Evolutionary conservation across 2,797 vertebrate genomes (phyloP), one percentile per base, ranked within the genome.

Genomic region (Loris lydekkerianus): DNA sequence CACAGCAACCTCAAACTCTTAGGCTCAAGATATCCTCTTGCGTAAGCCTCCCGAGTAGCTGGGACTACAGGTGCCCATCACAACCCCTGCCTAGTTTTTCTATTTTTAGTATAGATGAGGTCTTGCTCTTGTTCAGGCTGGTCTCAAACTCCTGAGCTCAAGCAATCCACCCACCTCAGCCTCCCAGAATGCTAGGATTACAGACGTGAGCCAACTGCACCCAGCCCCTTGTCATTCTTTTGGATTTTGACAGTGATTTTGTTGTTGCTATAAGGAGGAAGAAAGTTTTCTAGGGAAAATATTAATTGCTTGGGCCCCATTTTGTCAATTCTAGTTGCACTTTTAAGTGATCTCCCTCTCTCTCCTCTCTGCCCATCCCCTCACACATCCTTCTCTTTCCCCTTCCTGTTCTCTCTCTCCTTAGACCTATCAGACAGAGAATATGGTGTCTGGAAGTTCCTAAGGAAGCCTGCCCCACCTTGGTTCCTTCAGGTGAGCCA

Each of bases 211-310:
- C 46, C 46, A 49, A 49, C 46, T 13, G 46, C 14, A 17, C 49
- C 49, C 49, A 53, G 49, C 49, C 49, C 4, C 49, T 53, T 15
- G 1, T 78, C 34, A 2, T 43, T 43, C 46, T 83, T 76, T 75
- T 70, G 25, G 20, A n/a, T n/a, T 86, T 95, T 25, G 77, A 34
- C 49, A 10, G 53, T 90, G 91, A 89, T 83, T 93, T 81, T 77
- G n/a, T 78, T 72, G 72, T 77, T 92, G 34, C 86, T 76, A 5
- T 86, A 61, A 40, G 46, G 75, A 90, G 27, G 21, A 58, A 40
- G 73, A 72, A 70, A 21, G 37, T 56, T 84, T 80, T 70, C 29
- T 23, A 40, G 43, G 56, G 60, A 77, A n/a, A 46, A n/a, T 56
- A 40, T 25, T 53, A 89, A 91, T 53, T 2, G 6, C 29, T 20